phyloP scores from a whole-genome alignment of 2,797 vertebrate genomes.

The Schizothorax lantsangensis region DNA sequence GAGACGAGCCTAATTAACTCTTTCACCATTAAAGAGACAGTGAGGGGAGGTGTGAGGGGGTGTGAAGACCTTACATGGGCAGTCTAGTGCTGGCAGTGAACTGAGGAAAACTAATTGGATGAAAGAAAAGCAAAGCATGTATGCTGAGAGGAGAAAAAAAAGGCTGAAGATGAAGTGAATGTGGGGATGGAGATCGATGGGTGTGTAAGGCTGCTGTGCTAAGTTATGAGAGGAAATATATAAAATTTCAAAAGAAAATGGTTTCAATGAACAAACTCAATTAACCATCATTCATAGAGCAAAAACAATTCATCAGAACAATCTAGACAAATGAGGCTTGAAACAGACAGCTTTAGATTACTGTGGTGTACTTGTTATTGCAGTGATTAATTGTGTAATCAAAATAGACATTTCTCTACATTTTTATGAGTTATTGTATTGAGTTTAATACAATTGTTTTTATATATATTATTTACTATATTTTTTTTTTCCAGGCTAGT shows the following conservation, averaged over 20 bases:
- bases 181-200: conserved; percentile 71
- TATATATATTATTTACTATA: not conserved
- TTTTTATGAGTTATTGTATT: not conserved
- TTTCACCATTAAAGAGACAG: conserved; percentile 67
- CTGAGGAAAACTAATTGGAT: conserved; percentile 39
- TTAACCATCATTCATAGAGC: conserved; percentile 76
- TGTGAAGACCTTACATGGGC: conserved; percentile 42
- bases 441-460: not conserved
- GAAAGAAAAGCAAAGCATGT: conserved; percentile 65
- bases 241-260: conserved; percentile 69
- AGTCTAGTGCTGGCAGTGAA: conserved; percentile 11
- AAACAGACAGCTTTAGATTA: conserved; percentile 13
- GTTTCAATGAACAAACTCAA: conserved; percentile 76
- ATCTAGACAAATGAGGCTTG: conserved; percentile 58
- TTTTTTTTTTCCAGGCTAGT: not conserved
- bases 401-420: not conserved
- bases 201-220: conserved; percentile 63
- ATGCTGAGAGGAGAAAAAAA: not conserved
- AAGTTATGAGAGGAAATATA: conserved; percentile 75
- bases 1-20: conserved; percentile 82
- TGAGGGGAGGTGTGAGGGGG: conserved; percentile 51
- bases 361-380: not conserved
- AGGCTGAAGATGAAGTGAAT: conserved; percentile 40
- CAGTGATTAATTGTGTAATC: conserved; percentile 5
- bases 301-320: conserved; percentile 71